Evolutionary conservation across 2,113 vertebrate genomes (phyloP).

Genomic region (Chrysemys picta): DNA sequence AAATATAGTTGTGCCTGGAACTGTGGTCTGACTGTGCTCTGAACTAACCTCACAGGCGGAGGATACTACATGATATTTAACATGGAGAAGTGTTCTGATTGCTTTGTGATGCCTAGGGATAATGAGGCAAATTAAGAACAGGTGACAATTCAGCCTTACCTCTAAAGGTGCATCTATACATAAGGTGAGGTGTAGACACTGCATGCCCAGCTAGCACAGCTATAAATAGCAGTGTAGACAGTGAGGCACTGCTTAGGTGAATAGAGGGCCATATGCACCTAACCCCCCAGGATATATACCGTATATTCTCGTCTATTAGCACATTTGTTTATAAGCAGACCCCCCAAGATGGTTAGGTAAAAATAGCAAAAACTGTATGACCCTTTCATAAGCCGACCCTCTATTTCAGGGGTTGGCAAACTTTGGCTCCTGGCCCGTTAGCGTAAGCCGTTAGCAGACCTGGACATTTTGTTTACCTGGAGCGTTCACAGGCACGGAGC

Average conservation of each 20-base stretch:
- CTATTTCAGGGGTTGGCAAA: too few relatives aligned
- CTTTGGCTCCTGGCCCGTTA: too few relatives aligned
- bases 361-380: too few relatives aligned
- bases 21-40: not conserved
- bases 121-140: conserved; percentile 53
- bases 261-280: not conserved
- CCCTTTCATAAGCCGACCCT: too few relatives aligned
- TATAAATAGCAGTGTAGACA: not conserved
- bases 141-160: conserved; percentile 26
- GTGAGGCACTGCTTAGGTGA: not conserved
- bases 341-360: too few relatives aligned
- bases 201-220: not conserved
- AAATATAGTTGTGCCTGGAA: not conserved
- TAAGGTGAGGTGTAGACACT: not conserved
- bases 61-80: conserved; percentile 18
- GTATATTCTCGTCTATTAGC: too few relatives aligned
- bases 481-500: too few relatives aligned
- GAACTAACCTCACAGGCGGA: conserved; percentile 40
- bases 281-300: not conserved
- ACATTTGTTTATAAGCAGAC: too few relatives aligned
- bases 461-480: too few relatives aligned
- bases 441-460: too few relatives aligned
- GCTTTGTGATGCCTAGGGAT: conserved; percentile 52
- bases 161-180: not conserved
- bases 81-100: not conserved